A percentile compares a stretch with the other conserved stretches of the same genome.
phyloP scores from a whole-genome alignment of 1,140 invertebrate species.

The Scylla paramamosain region DNA sequence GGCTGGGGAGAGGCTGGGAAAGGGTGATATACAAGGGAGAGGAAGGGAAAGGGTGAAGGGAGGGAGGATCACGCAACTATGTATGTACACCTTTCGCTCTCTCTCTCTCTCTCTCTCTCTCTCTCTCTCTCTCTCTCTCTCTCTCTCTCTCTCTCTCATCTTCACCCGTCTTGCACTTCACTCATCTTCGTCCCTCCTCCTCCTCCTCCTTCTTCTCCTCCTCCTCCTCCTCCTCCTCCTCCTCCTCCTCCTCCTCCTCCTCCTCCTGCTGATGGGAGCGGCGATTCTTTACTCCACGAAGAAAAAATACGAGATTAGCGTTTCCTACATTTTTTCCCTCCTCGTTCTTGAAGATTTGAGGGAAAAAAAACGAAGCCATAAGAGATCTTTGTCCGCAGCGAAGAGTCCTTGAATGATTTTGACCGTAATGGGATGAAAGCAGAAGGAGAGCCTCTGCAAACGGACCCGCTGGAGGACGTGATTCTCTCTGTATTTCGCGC shows the following conservation, averaged over 20 bases:
- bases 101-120: background rate
- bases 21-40: background rate
- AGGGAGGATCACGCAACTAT: background rate
- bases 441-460: background rate
- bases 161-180: background rate
- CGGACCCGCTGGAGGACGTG: background rate
- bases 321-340: constrained; percentile 22
- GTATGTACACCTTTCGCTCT: background rate
- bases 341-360: background rate
- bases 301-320: constrained; percentile 8
- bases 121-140: background rate
- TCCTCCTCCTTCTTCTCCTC: background rate
- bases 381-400: background rate
- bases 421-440: constrained; percentile 1
- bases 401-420: background rate
- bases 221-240: background rate
- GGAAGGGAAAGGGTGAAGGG: background rate
- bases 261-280: background rate
- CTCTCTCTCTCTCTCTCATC: background rate
- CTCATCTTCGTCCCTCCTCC: background rate
- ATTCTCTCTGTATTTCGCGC: background rate
- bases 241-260: background rate
- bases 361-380: background rate
- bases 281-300: background rate
- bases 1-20: no score